phyloP scores from a whole-genome alignment of 2,797 vertebrate genomes.

The Mionectes olivaceus region DNA sequence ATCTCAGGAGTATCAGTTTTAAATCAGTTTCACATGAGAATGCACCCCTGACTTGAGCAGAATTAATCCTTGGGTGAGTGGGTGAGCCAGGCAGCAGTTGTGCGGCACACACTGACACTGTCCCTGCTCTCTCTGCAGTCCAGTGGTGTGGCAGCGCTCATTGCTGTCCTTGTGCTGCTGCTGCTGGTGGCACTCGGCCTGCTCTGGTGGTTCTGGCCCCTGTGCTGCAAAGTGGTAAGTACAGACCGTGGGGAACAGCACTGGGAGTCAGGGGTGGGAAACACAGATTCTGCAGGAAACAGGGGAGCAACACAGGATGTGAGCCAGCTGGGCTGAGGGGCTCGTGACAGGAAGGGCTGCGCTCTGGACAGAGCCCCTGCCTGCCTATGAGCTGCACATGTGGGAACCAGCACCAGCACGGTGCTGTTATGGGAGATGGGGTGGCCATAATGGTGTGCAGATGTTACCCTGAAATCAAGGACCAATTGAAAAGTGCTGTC shows the following conservation, averaged over 20 bases:
- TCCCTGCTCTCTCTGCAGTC: constrained; percentile 77
- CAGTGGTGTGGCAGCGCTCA: constrained; percentile 80
- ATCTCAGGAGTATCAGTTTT: not conserved
- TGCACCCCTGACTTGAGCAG: not conserved
- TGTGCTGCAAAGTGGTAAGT: constrained; percentile 98
- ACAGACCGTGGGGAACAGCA: not conserved
- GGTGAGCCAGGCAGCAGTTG: not conserved
- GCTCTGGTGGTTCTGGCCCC: constrained; percentile 98
- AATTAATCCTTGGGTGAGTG: not conserved
- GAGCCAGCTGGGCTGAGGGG: not conserved
- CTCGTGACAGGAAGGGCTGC: not conserved
- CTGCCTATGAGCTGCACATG: not conserved
- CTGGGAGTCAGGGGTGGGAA: not conserved
- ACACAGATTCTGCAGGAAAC: not conserved
- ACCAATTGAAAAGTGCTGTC: constrained; percentile 13
- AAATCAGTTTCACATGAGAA: not conserved
- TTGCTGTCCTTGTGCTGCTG: constrained; percentile 89
- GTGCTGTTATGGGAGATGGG: not conserved
- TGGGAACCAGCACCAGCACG: not conserved
- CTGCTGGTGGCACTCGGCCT: constrained; percentile 83
- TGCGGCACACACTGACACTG: not conserved
- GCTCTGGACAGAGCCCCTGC: not conserved
- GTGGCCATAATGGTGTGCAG: not conserved
- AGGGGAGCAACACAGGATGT: not conserved
- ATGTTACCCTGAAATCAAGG: constrained; percentile 13